A percentile compares a stretch with the other conserved stretches of the same genome.
phyloP scores from a whole-genome alignment of 37 sponge, comb jelly and placozoan genomes.

The Crambe crambe region DNA sequence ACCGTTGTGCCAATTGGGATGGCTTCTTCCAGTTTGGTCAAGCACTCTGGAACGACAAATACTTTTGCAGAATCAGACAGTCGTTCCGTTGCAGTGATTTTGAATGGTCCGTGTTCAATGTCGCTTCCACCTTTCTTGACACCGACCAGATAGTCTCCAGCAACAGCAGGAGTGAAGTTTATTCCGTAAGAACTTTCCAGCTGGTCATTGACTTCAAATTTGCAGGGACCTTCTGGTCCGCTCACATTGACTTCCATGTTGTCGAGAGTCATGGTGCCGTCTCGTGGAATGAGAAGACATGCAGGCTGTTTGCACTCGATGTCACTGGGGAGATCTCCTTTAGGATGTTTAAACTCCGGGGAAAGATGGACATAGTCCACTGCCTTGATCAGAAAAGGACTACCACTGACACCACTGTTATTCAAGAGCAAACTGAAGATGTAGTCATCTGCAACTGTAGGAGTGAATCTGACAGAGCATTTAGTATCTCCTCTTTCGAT shows the following conservation, averaged over 20 bases:
- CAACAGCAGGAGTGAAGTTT: constrained; percentile 16
- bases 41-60: constrained; percentile 28
- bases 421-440: constrained; percentile 19
- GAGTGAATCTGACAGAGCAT: not conserved
- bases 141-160: constrained; percentile 41
- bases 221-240: constrained; percentile 31
- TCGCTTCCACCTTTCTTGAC: constrained; percentile 4
- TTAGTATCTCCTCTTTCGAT: constrained; percentile 14
- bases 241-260: not conserved
- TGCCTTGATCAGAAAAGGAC: constrained; percentile 54
- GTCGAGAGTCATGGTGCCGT: not conserved
- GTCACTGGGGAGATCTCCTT: not conserved
- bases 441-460: constrained; percentile 38
- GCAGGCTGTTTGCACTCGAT: constrained; percentile 31
- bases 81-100: constrained; percentile 17
- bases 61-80: constrained; percentile 56
- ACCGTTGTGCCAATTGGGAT: constrained; percentile 35
- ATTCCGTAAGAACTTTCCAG: constrained; percentile 9
- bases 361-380: constrained; percentile 1
- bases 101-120: constrained; percentile 29
- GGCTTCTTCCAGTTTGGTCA: constrained; percentile 17
- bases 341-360: not conserved
- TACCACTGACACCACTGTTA: constrained; percentile 42
- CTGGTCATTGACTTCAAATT: not conserved
- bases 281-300: constrained; percentile 19